Conservation (phyloP, 2,113 vertebrate species). For the Rhinolophus sinicus region DNA sequence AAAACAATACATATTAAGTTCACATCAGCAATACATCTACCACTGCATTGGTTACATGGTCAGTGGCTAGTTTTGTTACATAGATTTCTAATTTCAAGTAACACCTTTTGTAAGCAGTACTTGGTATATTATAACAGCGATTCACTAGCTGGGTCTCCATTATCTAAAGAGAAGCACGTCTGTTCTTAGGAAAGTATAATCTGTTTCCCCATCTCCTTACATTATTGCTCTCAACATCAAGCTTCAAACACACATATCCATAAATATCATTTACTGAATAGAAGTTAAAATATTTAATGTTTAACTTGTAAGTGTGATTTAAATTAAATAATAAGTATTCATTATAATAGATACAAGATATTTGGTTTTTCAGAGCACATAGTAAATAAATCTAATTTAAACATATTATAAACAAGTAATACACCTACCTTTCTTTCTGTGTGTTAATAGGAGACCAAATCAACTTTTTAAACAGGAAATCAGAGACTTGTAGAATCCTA, state of each 20-base stretch:
- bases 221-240: neutral
- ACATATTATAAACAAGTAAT: neutral
- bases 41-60: neutral
- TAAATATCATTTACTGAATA: neutral
- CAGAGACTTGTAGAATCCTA: neutral
- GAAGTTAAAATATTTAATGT: slow-evolving; percentile 3
- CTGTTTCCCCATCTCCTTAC: neutral
- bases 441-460: neutral
- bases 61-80: neutral
- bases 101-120: neutral
- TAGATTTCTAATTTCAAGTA: neutral
- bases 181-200: neutral
- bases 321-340: neutral
- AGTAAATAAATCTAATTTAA: neutral
- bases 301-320: neutral
- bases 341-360: neutral
- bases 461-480: slow-evolving; percentile 19
- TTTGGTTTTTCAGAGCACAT: neutral
- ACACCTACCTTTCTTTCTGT: neutral
- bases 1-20: neutral
- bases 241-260: neutral
- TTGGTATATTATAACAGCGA: neutral
- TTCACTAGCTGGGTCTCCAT: neutral
- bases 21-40: neutral
- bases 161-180: neutral